A percentile compares a stretch with the other conserved stretches of the same genome.
These are phyloP conservation scores for Chiridota heheva DNA, from an alignment of 35 echinoderm and acorn worm species.

Conservation along the genomic window DNA sequence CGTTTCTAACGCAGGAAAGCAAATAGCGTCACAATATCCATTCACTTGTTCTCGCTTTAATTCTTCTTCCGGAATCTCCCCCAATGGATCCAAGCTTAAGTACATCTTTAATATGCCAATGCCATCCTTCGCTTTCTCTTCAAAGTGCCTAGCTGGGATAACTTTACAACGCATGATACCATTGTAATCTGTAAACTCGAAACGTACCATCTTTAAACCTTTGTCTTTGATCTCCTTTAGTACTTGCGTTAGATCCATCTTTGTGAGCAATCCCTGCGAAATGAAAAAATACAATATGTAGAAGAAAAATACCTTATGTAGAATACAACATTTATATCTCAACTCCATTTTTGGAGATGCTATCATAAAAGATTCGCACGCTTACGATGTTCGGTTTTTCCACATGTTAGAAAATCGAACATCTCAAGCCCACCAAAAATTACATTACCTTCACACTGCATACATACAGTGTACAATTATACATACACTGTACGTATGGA, in stretches of 20 bases:
- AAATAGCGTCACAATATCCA: slow-evolving; percentile 40
- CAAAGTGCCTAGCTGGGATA: slow-evolving; percentile 64
- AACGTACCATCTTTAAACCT: slow-evolving; percentile 58
- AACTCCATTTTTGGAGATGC: too few relatives aligned
- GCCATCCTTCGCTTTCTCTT: slow-evolving; percentile 54
- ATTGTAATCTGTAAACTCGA: slow-evolving; percentile 62
- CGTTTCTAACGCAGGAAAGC: slow-evolving; percentile 64
- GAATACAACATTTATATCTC: too few relatives aligned
- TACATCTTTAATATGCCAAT: slow-evolving; percentile 32
- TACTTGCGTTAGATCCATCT: slow-evolving; percentile 60
- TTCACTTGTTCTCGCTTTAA: background rate
- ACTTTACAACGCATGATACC: slow-evolving; percentile 50
- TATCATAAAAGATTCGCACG: too few relatives aligned
- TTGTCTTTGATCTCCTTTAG: slow-evolving; percentile 27
- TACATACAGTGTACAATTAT: too few relatives aligned
- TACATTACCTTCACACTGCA: too few relatives aligned
- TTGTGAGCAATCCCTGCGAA: too few relatives aligned
- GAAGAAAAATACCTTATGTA: too few relatives aligned
- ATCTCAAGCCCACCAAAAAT: too few relatives aligned
- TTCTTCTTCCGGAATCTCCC: slow-evolving; percentile 14
- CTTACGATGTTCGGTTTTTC: too few relatives aligned
- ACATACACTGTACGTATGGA: too few relatives aligned
- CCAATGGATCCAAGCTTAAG: slow-evolving; percentile 21
- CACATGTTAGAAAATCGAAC: too few relatives aligned
- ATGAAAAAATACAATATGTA: too few relatives aligned